phyloP scores from a whole-genome alignment of 1,140 invertebrate species.

The Chymomyza costata region DNA sequence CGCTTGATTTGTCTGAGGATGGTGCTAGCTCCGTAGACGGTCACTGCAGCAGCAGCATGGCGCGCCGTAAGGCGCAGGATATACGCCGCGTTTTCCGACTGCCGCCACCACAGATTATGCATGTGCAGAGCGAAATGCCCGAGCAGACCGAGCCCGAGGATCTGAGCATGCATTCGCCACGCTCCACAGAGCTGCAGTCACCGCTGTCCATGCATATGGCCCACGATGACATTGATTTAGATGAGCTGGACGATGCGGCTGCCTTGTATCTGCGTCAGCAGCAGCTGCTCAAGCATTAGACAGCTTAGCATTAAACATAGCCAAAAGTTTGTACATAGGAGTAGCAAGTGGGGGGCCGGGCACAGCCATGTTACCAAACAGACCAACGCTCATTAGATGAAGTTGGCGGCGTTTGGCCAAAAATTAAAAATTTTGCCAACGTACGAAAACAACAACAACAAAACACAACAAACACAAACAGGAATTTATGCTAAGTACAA shows the following conservation, averaged over 20 bases:
- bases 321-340: no score
- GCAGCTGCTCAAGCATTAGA: slow-evolving; percentile 8
- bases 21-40: slow-evolving; percentile 54
- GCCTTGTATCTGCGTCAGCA: slow-evolving; percentile 65
- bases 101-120: slow-evolving; percentile 59
- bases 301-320: background rate
- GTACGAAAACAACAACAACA: background rate
- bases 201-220: slow-evolving; percentile 21
- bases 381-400: slow-evolving; percentile 52
- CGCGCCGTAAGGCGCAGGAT: slow-evolving; percentile 76
- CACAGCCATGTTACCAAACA: slow-evolving; percentile 21
- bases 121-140: slow-evolving; percentile 74
- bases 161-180: slow-evolving; percentile 79
- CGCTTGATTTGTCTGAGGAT: slow-evolving; percentile 64
- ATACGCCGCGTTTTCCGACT: slow-evolving; percentile 76
- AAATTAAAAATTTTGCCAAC: slow-evolving; percentile 13
- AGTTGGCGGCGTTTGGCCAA: slow-evolving; percentile 22
- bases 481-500: slow-evolving; percentile 71
- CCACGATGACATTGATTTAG: slow-evolving; percentile 67
- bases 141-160: slow-evolving; percentile 94
- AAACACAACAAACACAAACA: slow-evolving; percentile 29
- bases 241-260: slow-evolving; percentile 71
- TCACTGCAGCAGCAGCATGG: slow-evolving; percentile 47
- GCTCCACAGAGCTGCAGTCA: slow-evolving; percentile 38
- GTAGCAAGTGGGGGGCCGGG: background rate